phyloP scores from a whole-genome alignment of 2,888 invertebrate species.

The Amiota mariae region DNA sequence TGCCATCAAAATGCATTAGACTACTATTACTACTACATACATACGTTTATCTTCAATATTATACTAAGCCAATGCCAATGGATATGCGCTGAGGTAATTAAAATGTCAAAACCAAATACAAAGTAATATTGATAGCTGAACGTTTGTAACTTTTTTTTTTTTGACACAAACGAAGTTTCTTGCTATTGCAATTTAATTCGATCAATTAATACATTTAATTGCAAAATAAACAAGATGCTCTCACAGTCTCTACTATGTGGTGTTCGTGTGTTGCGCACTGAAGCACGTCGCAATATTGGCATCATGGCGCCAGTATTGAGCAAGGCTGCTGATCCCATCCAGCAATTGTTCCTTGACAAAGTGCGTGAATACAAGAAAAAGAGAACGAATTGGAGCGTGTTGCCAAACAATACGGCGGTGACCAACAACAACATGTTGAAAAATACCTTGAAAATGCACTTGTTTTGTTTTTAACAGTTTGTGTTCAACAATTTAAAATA shows the following conservation, averaged over 20 bases:
- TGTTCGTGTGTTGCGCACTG: slow-evolving; percentile 75
- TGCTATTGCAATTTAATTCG: neutral
- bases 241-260: slow-evolving; percentile 75
- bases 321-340: slow-evolving; percentile 90
- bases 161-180: neutral
- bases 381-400: slow-evolving; percentile 87
- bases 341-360: slow-evolving; percentile 94
- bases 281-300: slow-evolving; percentile 82
- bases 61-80: too few species aligned
- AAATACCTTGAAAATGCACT: neutral
- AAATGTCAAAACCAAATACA: too few species aligned
- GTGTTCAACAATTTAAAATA: slow-evolving; percentile 19
- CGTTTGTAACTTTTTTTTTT: neutral
- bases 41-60: too few species aligned
- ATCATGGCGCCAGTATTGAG: slow-evolving; percentile 80
- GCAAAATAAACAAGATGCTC: slow-evolving; percentile 74
- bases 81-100: too few species aligned
- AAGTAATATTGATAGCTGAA: slow-evolving; percentile 9
- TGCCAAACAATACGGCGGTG: slow-evolving; percentile 84
- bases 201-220: slow-evolving; percentile 3
- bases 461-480: slow-evolving; percentile 1
- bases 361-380: slow-evolving; percentile 91
- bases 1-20: too few species aligned
- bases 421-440: slow-evolving; percentile 50
- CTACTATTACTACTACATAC: too few species aligned